These are phyloP conservation scores for Oceanites oceanicus DNA, from an alignment of 2,113 vertebrate genomes.

Conservation along the genomic window DNA sequence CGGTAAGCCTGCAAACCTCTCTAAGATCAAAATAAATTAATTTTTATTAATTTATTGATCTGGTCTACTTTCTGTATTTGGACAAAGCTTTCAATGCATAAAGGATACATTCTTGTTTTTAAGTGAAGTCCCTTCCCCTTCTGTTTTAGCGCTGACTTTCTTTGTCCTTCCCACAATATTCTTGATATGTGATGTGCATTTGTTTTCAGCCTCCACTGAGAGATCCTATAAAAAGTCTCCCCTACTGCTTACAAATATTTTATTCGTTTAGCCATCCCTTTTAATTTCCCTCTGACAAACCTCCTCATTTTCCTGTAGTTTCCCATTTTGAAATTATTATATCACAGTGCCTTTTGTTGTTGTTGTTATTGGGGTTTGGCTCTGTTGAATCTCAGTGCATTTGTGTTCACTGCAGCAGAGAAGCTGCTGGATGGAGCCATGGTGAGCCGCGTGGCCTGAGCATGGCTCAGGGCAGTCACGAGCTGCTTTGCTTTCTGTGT, in stretches of 20 bases:
- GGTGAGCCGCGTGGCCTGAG: background rate
- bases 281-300: background rate
- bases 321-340: background rate
- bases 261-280: background rate
- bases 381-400: background rate
- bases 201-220: background rate
- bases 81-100: background rate
- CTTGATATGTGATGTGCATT: background rate
- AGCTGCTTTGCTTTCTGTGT: background rate
- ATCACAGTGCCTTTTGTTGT: background rate
- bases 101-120: background rate
- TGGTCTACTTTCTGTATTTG: background rate
- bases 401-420: background rate
- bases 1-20: background rate
- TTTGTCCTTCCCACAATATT: background rate
- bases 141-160: background rate
- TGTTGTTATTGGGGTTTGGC: rapidly evolving
- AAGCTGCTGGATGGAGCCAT: background rate
- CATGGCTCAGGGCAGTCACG: background rate
- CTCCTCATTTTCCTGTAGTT: background rate
- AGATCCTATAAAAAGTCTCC: background rate
- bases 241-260: background rate
- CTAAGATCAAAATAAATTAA: background rate
- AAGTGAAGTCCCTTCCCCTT: background rate
- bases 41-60: background rate